These are phyloP conservation scores for Drosophila subquinaria DNA, from an alignment of 2,888 invertebrate species.

Conservation along the genomic window DNA sequence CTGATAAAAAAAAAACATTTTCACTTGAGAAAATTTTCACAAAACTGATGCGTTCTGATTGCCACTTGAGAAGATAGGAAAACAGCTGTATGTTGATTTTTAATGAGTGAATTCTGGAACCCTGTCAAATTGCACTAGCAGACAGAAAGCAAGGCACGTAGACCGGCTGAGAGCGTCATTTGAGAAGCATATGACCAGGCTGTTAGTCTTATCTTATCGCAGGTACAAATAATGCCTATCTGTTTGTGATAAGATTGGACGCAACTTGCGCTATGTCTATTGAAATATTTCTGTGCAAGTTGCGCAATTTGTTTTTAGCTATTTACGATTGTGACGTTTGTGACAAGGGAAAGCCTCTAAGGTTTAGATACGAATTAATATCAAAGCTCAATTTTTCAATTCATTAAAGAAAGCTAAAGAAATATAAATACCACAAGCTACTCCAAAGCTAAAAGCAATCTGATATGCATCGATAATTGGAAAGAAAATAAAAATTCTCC, in stretches of 20 bases:
- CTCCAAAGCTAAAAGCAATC: conserved; percentile 2
- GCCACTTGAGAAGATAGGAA: conserved; percentile 43
- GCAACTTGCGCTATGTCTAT: conserved; percentile 26
- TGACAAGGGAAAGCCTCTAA: conserved; percentile 18
- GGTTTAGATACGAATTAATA: conserved; percentile 5
- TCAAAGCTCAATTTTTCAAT: conserved; percentile 1
- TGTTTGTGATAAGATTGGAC: conserved; percentile 48
- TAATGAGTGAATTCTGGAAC: conserved; percentile 22
- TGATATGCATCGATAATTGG: background rate
- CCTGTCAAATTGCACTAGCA: conserved; percentile 36
- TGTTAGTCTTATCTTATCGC: conserved; percentile 59
- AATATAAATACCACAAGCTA: background rate
- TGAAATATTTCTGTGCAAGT: conserved; percentile 26
- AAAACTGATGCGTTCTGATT: conserved; percentile 44
- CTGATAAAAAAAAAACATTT: conserved; percentile 36
- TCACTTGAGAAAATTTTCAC: conserved; percentile 19
- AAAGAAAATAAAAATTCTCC: background rate
- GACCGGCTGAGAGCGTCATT: conserved; percentile 52
- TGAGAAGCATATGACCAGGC: conserved; percentile 53
- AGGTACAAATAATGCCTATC: conserved; percentile 7
- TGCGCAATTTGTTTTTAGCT: conserved; percentile 28
- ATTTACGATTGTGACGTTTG: conserved; percentile 39
- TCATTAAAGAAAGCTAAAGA: conserved; percentile 5
- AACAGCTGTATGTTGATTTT: conserved; percentile 7
- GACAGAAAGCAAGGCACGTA: conserved; percentile 60